Evolutionary conservation across 1,140 invertebrate genomes (phyloP).

Genomic region (Nebria ingens): DNA sequence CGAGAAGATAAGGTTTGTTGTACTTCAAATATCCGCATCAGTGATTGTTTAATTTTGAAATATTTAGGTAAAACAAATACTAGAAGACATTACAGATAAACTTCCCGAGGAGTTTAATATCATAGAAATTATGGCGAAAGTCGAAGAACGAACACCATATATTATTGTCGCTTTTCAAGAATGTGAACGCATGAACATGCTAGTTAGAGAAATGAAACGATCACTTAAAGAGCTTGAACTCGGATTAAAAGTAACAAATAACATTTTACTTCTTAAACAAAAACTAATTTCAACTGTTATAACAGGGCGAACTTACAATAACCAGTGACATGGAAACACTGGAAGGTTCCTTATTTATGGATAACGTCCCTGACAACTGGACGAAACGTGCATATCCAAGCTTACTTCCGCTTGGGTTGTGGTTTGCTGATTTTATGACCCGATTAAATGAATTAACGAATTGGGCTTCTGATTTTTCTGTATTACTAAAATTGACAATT

Average conservation of each 20-base stretch:
- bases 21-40: slow-evolving; percentile 5
- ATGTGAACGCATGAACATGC: slow-evolving; percentile 87
- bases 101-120: slow-evolving; percentile 85
- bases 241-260: slow-evolving; percentile 65
- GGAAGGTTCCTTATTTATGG: slow-evolving; percentile 74
- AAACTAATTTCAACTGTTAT: not conserved
- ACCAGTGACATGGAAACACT: slow-evolving; percentile 86
- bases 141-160: slow-evolving; percentile 84
- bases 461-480: slow-evolving; percentile 69
- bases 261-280: not conserved
- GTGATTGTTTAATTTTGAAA: not conserved
- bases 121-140: slow-evolving; percentile 71
- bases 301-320: slow-evolving; percentile 79
- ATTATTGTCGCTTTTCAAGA: slow-evolving; percentile 91
- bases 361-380: slow-evolving; percentile 77
- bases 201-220: slow-evolving; percentile 68
- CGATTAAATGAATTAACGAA: slow-evolving; percentile 66
- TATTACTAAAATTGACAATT: no score
- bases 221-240: slow-evolving; percentile 79
- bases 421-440: slow-evolving; percentile 78
- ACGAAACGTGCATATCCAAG: slow-evolving; percentile 80
- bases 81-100: slow-evolving; percentile 85
- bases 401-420: slow-evolving; percentile 67
- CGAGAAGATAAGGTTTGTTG: slow-evolving; percentile 78
- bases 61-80: slow-evolving; percentile 55